These are phyloP conservation scores for Paramormyrops hopkinsi DNA, from an alignment of 2,797 vertebrate species.

Conservation along the genomic window DNA sequence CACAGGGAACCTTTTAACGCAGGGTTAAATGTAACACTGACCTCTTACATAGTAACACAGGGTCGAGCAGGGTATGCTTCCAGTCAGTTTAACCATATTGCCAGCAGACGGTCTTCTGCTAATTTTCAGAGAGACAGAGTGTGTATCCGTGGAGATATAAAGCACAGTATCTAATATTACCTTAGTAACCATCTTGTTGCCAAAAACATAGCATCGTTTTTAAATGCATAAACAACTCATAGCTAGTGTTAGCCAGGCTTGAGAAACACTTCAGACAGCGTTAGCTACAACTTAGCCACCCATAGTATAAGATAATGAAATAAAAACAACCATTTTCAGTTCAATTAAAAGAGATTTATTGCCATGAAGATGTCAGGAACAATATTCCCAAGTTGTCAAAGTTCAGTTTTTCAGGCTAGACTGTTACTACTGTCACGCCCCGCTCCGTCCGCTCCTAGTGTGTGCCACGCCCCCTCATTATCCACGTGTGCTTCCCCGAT, in stretches of 20 bases:
- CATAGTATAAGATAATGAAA: neutral
- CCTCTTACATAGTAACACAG: neutral
- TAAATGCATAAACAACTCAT: neutral
- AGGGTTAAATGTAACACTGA: neutral
- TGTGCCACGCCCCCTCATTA: no score
- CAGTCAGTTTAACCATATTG: neutral
- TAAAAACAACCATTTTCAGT: neutral
- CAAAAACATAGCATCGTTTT: neutral
- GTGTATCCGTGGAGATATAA: neutral
- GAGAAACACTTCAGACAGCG: neutral
- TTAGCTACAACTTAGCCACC: neutral
- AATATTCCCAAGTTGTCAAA: neutral
- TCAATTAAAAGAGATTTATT: neutral
- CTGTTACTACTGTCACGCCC: no score
- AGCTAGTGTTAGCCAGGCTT: neutral
- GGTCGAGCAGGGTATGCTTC: neutral
- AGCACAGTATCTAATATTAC: neutral
- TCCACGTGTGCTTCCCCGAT: no score
- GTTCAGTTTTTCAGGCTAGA: neutral
- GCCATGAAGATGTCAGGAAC: neutral
- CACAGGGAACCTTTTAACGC: neutral
- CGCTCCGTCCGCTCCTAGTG: no score
- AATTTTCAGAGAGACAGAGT: neutral
- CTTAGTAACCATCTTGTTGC: neutral
- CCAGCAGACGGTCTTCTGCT: neutral